phyloP scores from a whole-genome alignment of 1,140 invertebrate genomes.

The Parapsyche elsis region DNA sequence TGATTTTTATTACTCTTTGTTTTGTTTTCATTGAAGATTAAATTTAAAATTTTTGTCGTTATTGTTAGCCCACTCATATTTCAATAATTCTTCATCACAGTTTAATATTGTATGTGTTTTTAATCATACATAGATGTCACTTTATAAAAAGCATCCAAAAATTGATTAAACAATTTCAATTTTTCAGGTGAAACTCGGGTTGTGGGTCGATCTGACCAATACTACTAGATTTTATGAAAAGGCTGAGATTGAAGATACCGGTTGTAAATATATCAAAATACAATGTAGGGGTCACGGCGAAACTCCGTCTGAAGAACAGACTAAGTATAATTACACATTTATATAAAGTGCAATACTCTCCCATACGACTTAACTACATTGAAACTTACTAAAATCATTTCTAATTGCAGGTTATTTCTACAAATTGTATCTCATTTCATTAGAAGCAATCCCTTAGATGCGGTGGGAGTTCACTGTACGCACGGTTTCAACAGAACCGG shows the following conservation, averaged over 20 bases:
- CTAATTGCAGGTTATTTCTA: constrained; percentile 73
- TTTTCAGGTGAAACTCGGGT: constrained; percentile 83
- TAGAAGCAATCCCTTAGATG: constrained; percentile 79
- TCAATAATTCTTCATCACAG: too few species aligned
- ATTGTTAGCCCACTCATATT: too few species aligned
- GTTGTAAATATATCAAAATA: constrained; percentile 87
- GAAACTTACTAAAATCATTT: background rate
- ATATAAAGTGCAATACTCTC: background rate
- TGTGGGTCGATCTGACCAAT: constrained; percentile 98
- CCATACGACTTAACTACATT: background rate
- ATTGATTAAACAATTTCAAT: background rate
- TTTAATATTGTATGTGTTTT: background rate
- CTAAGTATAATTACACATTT: constrained; percentile 64
- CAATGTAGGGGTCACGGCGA: constrained; percentile 88
- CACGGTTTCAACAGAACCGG: constrained; percentile 99
- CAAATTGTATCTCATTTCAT: constrained; percentile 83
- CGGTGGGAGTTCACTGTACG: constrained; percentile 96
- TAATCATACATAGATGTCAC: background rate
- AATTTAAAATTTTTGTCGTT: too few species aligned
- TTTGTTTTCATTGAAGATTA: too few species aligned
- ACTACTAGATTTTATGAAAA: constrained; percentile 93
- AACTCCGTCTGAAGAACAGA: constrained; percentile 82
- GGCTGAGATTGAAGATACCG: constrained; percentile 77
- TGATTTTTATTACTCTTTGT: too few species aligned
- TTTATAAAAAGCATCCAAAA: background rate